Base-by-base conservation (phyloP, 2,888 invertebrate genomes). In the Mechanitis messenoides region DNA sequence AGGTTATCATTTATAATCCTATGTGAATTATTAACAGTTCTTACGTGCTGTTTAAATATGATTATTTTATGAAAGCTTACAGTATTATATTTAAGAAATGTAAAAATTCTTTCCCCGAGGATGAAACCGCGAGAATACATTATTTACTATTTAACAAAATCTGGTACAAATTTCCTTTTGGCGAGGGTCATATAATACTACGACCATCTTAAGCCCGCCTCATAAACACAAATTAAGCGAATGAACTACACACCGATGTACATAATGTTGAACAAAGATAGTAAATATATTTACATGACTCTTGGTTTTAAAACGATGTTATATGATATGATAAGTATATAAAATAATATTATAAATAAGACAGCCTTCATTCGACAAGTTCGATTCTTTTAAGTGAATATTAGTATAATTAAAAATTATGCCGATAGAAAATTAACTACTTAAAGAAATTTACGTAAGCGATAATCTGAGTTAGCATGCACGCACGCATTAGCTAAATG, bases 151-250 rank as follows among this genome's bases (percentile, higher is more conserved):
- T 42, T 42, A 9, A 42, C 9, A 9, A 42, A 42, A 11, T 9
- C 42, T 31, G 11, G 31, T 31, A 31, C 31, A 31, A 31, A 50
- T 50, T 31, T 50, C 11, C 7, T 50, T 50, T 50, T 50, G 9
- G 28, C 11, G 31, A 11, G 31, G 31, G 31, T 31, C 50, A 50
- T 50, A 50, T 11, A 50, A n/a, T 9, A 31, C 50, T 71, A 69
- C 69, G 75, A 72, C 72, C 68, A 74, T 75, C 81, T 69, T 73
- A 72, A 73, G 80, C 77, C 78, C 72, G 73, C 72, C 79, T 50
- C 83, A 78, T 85, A 84, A 85, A 84, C 79, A 83, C 81, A 83
- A 85, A 84, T 85, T 85, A 84, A 83, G 77, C 79, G 72, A 74
- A 75, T 77, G 76, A 47, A 28, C n/a, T 63, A 33, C 68, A 74